Conservation (phyloP, 2,113 vertebrate species). For the Psilopogon haemacephalus region DNA sequence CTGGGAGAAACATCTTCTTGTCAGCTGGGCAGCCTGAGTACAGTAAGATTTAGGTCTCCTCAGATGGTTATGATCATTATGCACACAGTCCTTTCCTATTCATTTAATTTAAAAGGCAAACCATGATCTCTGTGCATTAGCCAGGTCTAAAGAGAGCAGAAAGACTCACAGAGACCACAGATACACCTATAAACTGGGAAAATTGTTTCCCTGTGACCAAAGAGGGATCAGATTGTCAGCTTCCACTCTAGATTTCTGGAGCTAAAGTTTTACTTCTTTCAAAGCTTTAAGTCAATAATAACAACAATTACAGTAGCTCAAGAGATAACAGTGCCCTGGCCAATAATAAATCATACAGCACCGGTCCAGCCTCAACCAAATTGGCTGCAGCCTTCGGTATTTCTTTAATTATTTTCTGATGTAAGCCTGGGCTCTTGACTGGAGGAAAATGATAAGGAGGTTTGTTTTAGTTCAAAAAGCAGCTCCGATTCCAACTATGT, state of each 20-base stretch:
- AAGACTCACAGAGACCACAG: background rate
- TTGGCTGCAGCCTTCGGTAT: background rate
- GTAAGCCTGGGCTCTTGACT: background rate
- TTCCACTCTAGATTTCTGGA: background rate
- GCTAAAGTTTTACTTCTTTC: background rate
- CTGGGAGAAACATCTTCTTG: background rate
- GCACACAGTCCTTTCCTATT: background rate
- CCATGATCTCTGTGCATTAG: background rate
- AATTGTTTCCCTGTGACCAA: background rate
- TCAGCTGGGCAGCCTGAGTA: background rate
- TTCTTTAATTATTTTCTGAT: slow-evolving; percentile 44
- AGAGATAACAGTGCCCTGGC: background rate
- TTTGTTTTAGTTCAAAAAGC: slow-evolving; percentile 41
- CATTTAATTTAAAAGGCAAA: background rate
- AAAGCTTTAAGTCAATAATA: slow-evolving; percentile 14
- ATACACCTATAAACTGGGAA: background rate
- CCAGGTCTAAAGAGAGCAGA: background rate
- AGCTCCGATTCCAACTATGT: background rate
- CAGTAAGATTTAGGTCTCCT: background rate
- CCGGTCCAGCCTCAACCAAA: slow-evolving; percentile 1
- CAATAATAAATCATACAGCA: slow-evolving; percentile 20
- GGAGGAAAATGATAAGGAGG: slow-evolving; percentile 7
- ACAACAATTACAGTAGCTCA: background rate
- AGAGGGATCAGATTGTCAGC: background rate
- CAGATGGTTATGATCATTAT: background rate